Evolutionary conservation across 1,140 invertebrate species (phyloP).

Genomic region (Bombyx mandarina): DNA sequence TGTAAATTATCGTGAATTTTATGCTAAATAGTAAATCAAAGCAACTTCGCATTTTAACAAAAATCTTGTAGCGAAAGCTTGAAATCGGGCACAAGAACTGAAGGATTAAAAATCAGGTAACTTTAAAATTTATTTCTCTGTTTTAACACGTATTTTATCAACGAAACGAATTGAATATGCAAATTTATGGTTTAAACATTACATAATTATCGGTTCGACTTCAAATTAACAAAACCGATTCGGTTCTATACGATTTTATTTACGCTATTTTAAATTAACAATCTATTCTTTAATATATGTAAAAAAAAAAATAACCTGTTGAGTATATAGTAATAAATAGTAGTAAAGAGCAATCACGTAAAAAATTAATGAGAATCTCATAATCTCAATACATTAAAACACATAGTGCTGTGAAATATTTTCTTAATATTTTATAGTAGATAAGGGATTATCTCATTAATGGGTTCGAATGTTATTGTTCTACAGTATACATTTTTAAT

Average conservation of each 20-base stretch:
- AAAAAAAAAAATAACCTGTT: neutral
- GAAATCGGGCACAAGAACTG: too few relatives aligned
- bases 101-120: slow-evolving; percentile 22
- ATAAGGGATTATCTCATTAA: too few relatives aligned
- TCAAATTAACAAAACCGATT: neutral
- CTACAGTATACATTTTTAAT: too few relatives aligned
- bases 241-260: neutral
- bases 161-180: slow-evolving; percentile 30
- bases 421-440: too few relatives aligned
- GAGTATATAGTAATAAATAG: too few relatives aligned
- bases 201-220: neutral
- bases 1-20: slow-evolving; percentile 1
- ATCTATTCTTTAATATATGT: neutral
- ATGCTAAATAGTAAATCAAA: neutral
- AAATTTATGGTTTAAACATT: slow-evolving; percentile 14
- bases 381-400: too few relatives aligned
- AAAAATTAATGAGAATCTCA: too few relatives aligned
- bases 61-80: too few relatives aligned
- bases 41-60: too few relatives aligned
- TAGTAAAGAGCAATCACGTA: too few relatives aligned
- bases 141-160: slow-evolving; percentile 26
- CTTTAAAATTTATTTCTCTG: slow-evolving; percentile 24
- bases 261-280: neutral
- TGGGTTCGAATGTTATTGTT: too few relatives aligned
- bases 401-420: too few relatives aligned